Conservation (phyloP, 92 coral and sea anemone genomes). For the Porites divaricata region DNA sequence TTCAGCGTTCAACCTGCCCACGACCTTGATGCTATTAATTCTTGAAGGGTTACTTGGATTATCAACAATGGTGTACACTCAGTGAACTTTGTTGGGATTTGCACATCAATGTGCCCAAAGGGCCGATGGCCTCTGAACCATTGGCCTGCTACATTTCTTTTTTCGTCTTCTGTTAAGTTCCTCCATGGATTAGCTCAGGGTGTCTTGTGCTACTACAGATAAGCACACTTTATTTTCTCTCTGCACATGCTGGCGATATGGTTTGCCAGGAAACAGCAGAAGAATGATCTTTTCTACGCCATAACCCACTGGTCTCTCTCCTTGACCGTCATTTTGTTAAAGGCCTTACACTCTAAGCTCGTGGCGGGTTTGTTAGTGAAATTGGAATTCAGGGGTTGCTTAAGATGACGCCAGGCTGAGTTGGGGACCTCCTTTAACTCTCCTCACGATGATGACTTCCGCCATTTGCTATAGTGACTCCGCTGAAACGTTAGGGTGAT, state of each 20-base stretch:
- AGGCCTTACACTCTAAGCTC: too few species aligned
- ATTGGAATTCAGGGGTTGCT: too few species aligned
- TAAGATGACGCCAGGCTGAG: too few species aligned
- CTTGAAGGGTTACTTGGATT: constrained; percentile 60
- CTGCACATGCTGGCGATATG: constrained; percentile 43
- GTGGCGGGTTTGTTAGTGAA: too few species aligned
- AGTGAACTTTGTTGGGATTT: neutral
- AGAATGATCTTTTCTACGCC: constrained; percentile 24
- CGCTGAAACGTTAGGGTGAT: too few species aligned
- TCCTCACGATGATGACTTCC: too few species aligned
- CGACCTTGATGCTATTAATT: constrained; percentile 40
- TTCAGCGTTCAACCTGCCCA: constrained; percentile 37
- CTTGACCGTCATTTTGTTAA: too few species aligned
- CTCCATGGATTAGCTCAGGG: neutral
- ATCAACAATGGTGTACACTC: constrained; percentile 55
- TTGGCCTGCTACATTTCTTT: constrained; percentile 26
- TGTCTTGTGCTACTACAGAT: constrained; percentile 51
- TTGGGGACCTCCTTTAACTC: too few species aligned
- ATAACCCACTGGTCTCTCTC: too few species aligned
- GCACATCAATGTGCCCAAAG: too few species aligned
- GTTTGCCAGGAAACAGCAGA: constrained; percentile 32
- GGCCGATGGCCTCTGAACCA: neutral
- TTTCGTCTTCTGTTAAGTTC: neutral
- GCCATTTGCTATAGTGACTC: too few species aligned
- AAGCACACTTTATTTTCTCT: constrained; percentile 23